These are phyloP conservation scores for Drosophila meridiana DNA, from an alignment of 2,888 invertebrate species.

Conservation along the genomic window DNA sequence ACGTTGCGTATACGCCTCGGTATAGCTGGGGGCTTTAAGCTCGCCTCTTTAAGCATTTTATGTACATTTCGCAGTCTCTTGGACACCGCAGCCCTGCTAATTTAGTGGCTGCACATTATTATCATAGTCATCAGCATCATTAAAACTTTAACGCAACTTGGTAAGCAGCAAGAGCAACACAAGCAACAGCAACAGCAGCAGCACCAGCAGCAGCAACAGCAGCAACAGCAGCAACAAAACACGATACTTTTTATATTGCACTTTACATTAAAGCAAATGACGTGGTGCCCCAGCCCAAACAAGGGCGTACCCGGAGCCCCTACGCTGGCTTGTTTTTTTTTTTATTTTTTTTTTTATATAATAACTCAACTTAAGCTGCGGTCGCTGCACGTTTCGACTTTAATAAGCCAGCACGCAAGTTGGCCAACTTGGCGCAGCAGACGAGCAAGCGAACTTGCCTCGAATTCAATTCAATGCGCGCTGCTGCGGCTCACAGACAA, in stretches of 20 bases:
- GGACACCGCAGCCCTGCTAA: conserved; percentile 62
- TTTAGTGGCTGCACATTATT: conserved; percentile 81
- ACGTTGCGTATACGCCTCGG: conserved; percentile 18
- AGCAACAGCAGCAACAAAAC: conserved; percentile 38
- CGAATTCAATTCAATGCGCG: conserved; percentile 72
- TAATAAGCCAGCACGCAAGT: conserved; percentile 80
- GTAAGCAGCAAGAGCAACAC: conserved; percentile 57
- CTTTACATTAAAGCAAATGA: conserved; percentile 79
- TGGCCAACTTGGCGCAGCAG: conserved; percentile 57
- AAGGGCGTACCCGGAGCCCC: conserved; percentile 3
- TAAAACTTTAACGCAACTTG: conserved; percentile 79
- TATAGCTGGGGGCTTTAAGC: conserved; percentile 14
- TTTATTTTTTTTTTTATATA: conserved; percentile 53
- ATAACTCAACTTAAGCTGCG: conserved; percentile 78
- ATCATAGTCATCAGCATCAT: conserved; percentile 82
- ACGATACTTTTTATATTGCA: conserved; percentile 81
- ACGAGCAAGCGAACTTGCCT: conserved; percentile 39
- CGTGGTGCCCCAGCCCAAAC: conserved; percentile 27
- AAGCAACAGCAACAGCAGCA: conserved; percentile 1
- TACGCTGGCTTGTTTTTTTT: conserved; percentile 30
- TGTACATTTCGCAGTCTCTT: conserved; percentile 30
- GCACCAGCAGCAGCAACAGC: conserved; percentile 27
- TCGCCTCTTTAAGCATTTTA: conserved; percentile 40
- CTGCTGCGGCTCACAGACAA: conserved; percentile 41
- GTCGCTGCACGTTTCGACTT: conserved; percentile 72